Evolutionary conservation across 2,888 invertebrate genomes (phyloP).

Genomic region (Philereme vetulata): DNA sequence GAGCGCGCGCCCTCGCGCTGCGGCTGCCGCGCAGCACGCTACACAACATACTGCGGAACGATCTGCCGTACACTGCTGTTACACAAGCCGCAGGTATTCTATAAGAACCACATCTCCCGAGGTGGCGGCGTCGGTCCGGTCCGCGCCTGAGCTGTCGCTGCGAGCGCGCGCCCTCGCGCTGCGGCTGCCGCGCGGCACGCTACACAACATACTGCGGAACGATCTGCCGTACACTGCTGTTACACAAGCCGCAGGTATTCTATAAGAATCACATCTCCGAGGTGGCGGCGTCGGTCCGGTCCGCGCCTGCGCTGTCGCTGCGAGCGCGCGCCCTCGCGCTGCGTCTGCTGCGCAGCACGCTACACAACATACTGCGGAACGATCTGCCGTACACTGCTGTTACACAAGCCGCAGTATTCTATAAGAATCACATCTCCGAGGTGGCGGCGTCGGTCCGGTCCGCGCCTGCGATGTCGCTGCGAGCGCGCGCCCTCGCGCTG

Average conservation of each 20-base stretch:
- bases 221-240: slow-evolving; percentile 45
- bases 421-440: slow-evolving; percentile 54
- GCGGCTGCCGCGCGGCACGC: slow-evolving; percentile 63
- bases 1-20: slow-evolving; percentile 64
- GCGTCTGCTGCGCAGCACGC: slow-evolving; percentile 63
- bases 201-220: slow-evolving; percentile 63
- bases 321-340: slow-evolving; percentile 65
- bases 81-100: too few species aligned
- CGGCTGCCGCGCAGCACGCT: slow-evolving; percentile 66
- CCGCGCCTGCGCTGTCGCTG: slow-evolving; percentile 64
- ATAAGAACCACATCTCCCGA: slow-evolving; percentile 52
- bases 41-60: slow-evolving; percentile 62
- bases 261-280: slow-evolving; percentile 55
- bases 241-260: too few species aligned
- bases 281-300: slow-evolving; percentile 60
- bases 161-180: slow-evolving; percentile 65
- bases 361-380: slow-evolving; percentile 63
- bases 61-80: slow-evolving; percentile 38
- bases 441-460: slow-evolving; percentile 62
- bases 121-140: slow-evolving; percentile 60
- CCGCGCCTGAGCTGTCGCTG: slow-evolving; percentile 64
- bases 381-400: slow-evolving; percentile 45
- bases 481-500: slow-evolving; percentile 64
- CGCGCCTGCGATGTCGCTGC: slow-evolving; percentile 63
- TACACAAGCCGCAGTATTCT: too few species aligned